Conservation (phyloP, 2,113 vertebrate species). For the Mus musculus region DNA sequence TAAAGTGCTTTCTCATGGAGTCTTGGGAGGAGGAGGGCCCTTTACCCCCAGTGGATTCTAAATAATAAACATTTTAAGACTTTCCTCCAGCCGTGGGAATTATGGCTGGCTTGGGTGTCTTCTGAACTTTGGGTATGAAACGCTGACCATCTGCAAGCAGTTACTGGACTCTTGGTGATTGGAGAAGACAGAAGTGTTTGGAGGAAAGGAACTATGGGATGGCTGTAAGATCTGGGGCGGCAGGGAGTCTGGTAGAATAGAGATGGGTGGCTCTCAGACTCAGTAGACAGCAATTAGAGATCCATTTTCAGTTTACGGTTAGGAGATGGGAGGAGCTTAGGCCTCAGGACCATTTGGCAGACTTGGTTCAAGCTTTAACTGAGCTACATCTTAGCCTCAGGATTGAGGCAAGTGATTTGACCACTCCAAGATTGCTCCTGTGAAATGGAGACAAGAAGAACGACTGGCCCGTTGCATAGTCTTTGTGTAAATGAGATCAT, state of each 20-base stretch:
- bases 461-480: neutral
- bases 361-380: neutral
- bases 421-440: neutral
- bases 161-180: slow-evolving; percentile 74
- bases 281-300: neutral
- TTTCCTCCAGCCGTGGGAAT: slow-evolving; percentile 76
- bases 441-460: neutral
- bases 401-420: slow-evolving; percentile 21
- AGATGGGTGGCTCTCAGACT: neutral
- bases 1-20: slow-evolving; percentile 83
- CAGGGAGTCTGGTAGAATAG: neutral
- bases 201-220: neutral
- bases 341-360: neutral
- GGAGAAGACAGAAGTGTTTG: slow-evolving; percentile 71
- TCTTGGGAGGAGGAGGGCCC: slow-evolving; percentile 48
- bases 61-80: slow-evolving; percentile 80
- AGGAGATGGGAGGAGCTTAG: neutral
- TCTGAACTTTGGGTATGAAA: slow-evolving; percentile 80
- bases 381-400: neutral
- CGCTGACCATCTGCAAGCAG: slow-evolving; percentile 79
- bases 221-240: slow-evolving; percentile 30
- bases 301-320: neutral
- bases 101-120: slow-evolving; percentile 76
- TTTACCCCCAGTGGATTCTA: slow-evolving; percentile 53
- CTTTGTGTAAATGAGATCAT: neutral